Conservation (phyloP, 2,113 vertebrate genomes). For the Dasyurus viverrinus region DNA sequence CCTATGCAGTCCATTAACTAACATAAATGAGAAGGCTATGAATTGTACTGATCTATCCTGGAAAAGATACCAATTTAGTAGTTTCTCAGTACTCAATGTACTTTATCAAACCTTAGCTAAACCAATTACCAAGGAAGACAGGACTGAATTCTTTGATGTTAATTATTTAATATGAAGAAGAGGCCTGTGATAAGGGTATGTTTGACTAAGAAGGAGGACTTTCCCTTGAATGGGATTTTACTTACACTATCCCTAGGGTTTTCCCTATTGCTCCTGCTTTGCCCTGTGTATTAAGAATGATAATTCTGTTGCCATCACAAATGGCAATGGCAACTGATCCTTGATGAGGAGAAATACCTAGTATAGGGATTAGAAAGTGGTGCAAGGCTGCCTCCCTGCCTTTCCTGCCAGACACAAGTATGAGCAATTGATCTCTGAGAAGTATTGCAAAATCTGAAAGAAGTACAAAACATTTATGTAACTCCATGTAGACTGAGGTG, state of each 20-base stretch:
- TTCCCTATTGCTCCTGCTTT: accelerated
- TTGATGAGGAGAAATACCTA: neutral
- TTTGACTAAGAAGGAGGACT: neutral
- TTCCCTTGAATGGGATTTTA: neutral
- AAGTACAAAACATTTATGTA: neutral
- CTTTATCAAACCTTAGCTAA: neutral
- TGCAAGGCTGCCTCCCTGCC: neutral
- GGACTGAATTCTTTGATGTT: neutral
- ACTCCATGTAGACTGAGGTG: neutral
- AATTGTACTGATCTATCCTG: neutral
- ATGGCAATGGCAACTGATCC: neutral
- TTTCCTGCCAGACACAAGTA: neutral
- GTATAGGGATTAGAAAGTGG: neutral
- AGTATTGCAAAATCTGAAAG: neutral
- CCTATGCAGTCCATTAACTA: neutral
- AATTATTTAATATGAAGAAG: neutral
- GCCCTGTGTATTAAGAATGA: neutral
- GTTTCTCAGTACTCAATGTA: neutral
- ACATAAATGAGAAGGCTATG: neutral
- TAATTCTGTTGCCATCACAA: neutral
- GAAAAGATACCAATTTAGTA: neutral
- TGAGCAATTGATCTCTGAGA: neutral
- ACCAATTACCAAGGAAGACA: neutral
- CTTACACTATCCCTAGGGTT: neutral
- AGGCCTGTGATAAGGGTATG: neutral